Conservation (phyloP, 2,113 vertebrate genomes). For the Bubo scandiacus region DNA sequence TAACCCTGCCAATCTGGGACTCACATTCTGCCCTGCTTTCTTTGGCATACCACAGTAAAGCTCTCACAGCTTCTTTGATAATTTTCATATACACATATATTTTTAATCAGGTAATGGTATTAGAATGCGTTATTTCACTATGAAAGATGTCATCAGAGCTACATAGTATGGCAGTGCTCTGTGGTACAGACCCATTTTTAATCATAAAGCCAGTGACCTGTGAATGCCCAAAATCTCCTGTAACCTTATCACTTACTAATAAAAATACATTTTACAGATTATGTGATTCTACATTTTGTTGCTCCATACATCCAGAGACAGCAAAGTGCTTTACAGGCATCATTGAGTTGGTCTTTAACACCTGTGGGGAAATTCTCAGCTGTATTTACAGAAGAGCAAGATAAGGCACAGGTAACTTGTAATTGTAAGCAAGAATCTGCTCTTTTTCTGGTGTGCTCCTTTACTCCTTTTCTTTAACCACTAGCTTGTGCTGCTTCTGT, state of each 20-base stretch:
- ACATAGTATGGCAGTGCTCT: neutral
- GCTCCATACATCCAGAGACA: neutral
- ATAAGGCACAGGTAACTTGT: neutral
- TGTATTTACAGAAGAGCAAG: neutral
- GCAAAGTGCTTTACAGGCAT: neutral
- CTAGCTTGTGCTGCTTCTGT: neutral
- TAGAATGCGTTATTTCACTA: neutral
- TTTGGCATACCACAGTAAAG: neutral
- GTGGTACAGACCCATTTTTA: neutral
- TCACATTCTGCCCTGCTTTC: neutral
- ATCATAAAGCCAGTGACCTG: neutral
- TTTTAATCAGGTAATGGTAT: neutral
- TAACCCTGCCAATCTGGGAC: neutral
- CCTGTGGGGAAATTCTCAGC: neutral
- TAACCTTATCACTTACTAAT: neutral
- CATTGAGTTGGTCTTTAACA: neutral
- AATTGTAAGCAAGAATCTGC: neutral
- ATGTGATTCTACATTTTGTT: neutral
- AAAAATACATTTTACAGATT: neutral
- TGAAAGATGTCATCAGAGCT: neutral
- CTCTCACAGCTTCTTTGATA: neutral
- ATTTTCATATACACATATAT: neutral
- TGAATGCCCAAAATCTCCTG: neutral
- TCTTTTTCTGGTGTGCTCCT: neutral
- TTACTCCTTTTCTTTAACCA: neutral